Conservation (phyloP, 1,140 invertebrate species). For the Sogatella furcifera region DNA sequence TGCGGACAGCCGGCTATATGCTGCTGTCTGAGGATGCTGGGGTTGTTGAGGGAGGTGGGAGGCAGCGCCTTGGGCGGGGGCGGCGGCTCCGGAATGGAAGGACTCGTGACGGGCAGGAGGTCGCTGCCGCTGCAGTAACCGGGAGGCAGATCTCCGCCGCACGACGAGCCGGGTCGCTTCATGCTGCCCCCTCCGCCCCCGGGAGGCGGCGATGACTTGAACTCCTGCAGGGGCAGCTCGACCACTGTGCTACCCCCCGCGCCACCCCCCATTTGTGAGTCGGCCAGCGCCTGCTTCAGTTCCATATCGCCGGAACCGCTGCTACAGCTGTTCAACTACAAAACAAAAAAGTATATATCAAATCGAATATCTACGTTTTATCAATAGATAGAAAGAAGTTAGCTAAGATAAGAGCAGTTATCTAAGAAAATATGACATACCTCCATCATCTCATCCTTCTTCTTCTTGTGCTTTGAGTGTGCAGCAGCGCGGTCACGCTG, state of each 20-base stretch:
- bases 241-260: conserved; percentile 36
- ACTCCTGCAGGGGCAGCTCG: conserved; percentile 51
- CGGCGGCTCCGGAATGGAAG: conserved; percentile 27
- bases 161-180: conserved; percentile 27
- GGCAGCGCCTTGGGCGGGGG: conserved; percentile 21
- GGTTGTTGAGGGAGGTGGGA: conserved; percentile 1
- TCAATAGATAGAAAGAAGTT: too few species aligned
- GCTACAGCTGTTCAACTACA: conserved; percentile 43
- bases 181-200: conserved; percentile 22
- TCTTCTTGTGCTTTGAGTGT: conserved; percentile 48
- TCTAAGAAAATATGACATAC: conserved; percentile 24
- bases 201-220: conserved; percentile 45
- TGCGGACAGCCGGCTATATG: conserved; percentile 13
- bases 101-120: conserved; percentile 39
- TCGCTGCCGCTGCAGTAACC: conserved; percentile 26
- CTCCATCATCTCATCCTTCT: conserved; percentile 58
- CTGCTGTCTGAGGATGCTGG: conserved; percentile 17
- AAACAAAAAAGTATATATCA: too few species aligned
- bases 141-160: conserved; percentile 35
- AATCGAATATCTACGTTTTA: too few species aligned
- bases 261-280: conserved; percentile 40
- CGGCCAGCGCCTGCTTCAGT: conserved; percentile 37
- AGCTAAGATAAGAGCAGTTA: too few species aligned
- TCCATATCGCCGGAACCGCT: conserved; percentile 40
- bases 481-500: conserved; percentile 59